A percentile compares a stretch with the other conserved stretches of the same genome.
These are phyloP conservation scores for Plagiodera versicolora DNA, from an alignment of 2,888 invertebrate genomes.

Conservation along the genomic window DNA sequence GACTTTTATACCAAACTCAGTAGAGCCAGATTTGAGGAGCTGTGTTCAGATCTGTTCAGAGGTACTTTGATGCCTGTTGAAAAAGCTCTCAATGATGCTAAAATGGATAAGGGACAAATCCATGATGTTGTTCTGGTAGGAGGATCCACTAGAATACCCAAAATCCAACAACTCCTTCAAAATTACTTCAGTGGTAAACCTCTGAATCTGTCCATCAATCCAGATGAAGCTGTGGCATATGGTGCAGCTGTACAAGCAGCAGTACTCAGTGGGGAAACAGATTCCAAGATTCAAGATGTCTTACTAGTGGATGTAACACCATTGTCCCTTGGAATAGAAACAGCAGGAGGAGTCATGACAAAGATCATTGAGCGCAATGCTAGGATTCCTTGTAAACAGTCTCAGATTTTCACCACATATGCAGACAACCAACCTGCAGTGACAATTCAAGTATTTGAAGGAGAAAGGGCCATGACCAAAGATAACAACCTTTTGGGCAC, in stretches of 20 bases:
- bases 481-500: conserved; percentile 71
- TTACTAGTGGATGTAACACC: conserved; percentile 61
- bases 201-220: conserved; percentile 49
- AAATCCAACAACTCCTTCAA: conserved; percentile 72
- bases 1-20: conserved; percentile 75
- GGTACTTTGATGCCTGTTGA: conserved; percentile 69
- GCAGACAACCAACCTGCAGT: conserved; percentile 69
- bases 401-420: conserved; percentile 67
- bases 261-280: conserved; percentile 54
- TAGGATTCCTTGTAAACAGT: conserved; percentile 68
- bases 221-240: conserved; percentile 51
- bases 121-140: conserved; percentile 82
- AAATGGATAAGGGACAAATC: conserved; percentile 74
- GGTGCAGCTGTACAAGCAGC: conserved; percentile 51
- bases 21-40: conserved; percentile 77
- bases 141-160: conserved; percentile 79
- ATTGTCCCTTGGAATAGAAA: conserved; percentile 75
- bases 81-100: conserved; percentile 74
- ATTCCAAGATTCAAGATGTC: conserved; percentile 68
- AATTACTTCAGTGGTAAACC: conserved; percentile 69
- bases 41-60: conserved; percentile 69
- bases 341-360: conserved; percentile 77
- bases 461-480: conserved; percentile 79
- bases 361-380: conserved; percentile 72
- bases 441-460: conserved; percentile 64